Evolutionary conservation across 2,888 invertebrate genomes (phyloP).

Genomic region (Cerceris rybyensis): DNA sequence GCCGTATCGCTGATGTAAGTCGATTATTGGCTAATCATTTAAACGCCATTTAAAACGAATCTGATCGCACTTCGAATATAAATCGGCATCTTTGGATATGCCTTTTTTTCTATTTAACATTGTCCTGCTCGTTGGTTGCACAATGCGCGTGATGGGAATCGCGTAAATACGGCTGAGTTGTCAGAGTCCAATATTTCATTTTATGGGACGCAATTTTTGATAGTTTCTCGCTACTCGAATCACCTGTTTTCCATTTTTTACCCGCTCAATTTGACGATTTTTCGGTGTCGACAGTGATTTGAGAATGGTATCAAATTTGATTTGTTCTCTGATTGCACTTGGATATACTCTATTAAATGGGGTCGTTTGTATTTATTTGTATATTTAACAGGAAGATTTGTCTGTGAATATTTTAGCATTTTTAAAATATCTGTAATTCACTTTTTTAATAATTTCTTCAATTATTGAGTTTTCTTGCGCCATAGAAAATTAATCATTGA

Average conservation of each 20-base stretch:
- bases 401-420: too few relatives aligned
- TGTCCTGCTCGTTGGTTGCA: slow-evolving; percentile 22
- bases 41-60: slow-evolving; percentile 31
- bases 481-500: too few relatives aligned
- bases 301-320: too few relatives aligned
- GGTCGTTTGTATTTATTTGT: too few relatives aligned
- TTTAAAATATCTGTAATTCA: too few relatives aligned
- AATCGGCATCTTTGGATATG: slow-evolving; percentile 29
- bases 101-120: slow-evolving; percentile 9
- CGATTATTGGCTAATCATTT: slow-evolving; percentile 24
- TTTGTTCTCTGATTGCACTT: too few relatives aligned
- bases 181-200: neutral
- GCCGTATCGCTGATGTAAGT: slow-evolving; percentile 1
- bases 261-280: neutral
- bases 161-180: neutral
- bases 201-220: neutral
- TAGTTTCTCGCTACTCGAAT: neutral
- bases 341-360: too few relatives aligned
- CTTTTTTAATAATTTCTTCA: too few relatives aligned
- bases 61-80: slow-evolving; percentile 10
- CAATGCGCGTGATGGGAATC: slow-evolving; percentile 41
- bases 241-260: neutral
- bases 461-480: too few relatives aligned
- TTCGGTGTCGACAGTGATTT: neutral
- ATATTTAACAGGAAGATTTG: too few relatives aligned